Percentiles rank a stretch among this genome's conserved stretches.
phyloP scores from a whole-genome alignment of 2,113 vertebrate genomes.

The Thermophis baileyi region DNA sequence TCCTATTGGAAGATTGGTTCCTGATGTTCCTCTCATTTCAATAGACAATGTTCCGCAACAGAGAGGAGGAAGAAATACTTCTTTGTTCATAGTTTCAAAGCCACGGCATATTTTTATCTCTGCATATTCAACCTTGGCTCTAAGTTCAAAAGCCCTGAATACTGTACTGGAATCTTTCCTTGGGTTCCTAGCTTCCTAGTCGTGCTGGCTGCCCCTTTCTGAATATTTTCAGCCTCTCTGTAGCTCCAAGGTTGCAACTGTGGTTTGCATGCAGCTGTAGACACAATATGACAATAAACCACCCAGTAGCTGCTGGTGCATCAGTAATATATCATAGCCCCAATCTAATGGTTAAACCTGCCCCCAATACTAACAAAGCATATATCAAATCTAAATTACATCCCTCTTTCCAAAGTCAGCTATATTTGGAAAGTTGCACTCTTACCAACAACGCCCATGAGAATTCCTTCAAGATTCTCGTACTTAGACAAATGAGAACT shows the following conservation, averaged over 20 bases:
- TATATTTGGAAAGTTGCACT: neutral
- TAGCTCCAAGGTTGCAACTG: neutral
- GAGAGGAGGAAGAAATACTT: neutral
- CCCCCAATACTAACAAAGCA: neutral
- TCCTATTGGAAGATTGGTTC: neutral
- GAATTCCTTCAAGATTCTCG: neutral
- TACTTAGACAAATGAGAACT: neutral
- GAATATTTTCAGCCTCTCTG: neutral
- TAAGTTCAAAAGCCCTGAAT: neutral
- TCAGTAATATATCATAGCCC: constrained; percentile 31
- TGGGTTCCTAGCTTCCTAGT: neutral
- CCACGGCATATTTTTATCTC: neutral
- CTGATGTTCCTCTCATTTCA: neutral
- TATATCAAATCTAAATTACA: neutral
- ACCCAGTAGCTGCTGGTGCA: constrained; percentile 20
- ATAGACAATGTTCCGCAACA: neutral
- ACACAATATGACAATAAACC: neutral
- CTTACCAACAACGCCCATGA: neutral
- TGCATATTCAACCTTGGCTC: neutral
- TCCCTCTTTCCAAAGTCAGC: neutral
- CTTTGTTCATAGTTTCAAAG: neutral
- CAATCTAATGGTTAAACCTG: constrained; percentile 15
- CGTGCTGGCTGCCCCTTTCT: neutral
- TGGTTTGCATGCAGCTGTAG: neutral
- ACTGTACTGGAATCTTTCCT: neutral